Evolutionary conservation across 1,140 invertebrate genomes (phyloP).

Genomic region (Cydia fagiglandana): DNA sequence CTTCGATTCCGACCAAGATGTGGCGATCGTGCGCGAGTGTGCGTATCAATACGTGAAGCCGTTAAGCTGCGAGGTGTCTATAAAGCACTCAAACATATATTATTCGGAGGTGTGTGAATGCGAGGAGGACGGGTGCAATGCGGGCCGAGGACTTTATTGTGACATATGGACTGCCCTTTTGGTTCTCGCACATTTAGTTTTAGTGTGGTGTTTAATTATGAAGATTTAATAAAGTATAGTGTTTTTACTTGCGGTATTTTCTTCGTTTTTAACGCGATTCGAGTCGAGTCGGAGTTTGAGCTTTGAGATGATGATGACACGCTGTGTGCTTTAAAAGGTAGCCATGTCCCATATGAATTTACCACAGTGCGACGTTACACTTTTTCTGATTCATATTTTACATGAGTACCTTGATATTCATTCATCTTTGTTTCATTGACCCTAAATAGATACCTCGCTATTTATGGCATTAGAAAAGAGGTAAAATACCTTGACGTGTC

Average conservation of each 20-base stretch:
- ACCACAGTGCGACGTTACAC: too few relatives aligned
- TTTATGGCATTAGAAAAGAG: too few relatives aligned
- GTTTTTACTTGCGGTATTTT: not conserved
- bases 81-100: slow-evolving; percentile 59
- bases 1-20: slow-evolving; percentile 52
- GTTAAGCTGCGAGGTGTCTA: slow-evolving; percentile 46
- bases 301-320: too few relatives aligned
- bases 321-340: too few relatives aligned
- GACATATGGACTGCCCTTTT: not conserved
- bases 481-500: too few relatives aligned
- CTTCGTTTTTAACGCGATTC: not conserved
- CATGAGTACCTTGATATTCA: too few relatives aligned
- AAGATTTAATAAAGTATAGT: slow-evolving; percentile 1
- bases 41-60: slow-evolving; percentile 54
- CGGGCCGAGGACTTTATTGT: slow-evolving; percentile 42
- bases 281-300: not conserved
- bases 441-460: too few relatives aligned
- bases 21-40: slow-evolving; percentile 58
- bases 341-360: too few relatives aligned
- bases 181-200: not conserved
- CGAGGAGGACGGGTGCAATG: slow-evolving; percentile 66
- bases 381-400: too few relatives aligned
- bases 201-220: not conserved
- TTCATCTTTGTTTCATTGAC: too few relatives aligned
- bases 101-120: slow-evolving; percentile 66